Evolutionary conservation across 1,140 invertebrate species (phyloP), one percentile per base, ranked within the genome.

Genomic region (Sitophilus oryzae): DNA sequence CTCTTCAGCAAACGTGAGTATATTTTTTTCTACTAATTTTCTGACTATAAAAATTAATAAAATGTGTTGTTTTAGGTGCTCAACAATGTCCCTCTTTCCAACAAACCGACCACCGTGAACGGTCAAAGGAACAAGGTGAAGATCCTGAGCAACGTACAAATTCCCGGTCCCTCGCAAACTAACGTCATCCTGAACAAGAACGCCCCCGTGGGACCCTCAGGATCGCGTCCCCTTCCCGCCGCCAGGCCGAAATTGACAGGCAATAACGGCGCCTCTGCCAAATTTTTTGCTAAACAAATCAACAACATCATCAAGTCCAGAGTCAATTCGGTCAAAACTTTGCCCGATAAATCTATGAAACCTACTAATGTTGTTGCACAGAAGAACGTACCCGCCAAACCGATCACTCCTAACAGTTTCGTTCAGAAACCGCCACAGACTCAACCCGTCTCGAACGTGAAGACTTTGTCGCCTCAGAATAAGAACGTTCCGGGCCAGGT

Each of bases 91-190:
- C 25, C 54, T 25, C 25, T 46, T 9, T 34, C 42, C 9, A 36
- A n/a, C 6, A 56, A 56, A 23, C 8, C 54, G 3, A 19, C 47
- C 18, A 62, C 68, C 25, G 56, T 59, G 8, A 71, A 71, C 49
- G 68, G 68, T 20, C 69, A 71, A 51, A 61, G 66, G 52, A 64
- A 60, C 47, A 71, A 70, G 62, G 51, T 72, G n/a, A 71, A 72
- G 59, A 66, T 72, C 36, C 35, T 71, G 2, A 66, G 68, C 46
- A 71, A 72, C 54, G 61, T 69, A 19, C 58, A 69, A n/a, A 58
- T 71, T 30, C 54, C 63, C 0, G 59, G 58, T 14, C 52, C 52
- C n/a, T 53, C 56, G n/a, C 58, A 58, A n/a, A 46, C 53, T n/a
- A 52, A 48, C n/a, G 47, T 67, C 37, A 20, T 66, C 14, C 16